phyloP scores from a whole-genome alignment of 92 coral and sea anemone genomes.

The Phymanthus crucifer region DNA sequence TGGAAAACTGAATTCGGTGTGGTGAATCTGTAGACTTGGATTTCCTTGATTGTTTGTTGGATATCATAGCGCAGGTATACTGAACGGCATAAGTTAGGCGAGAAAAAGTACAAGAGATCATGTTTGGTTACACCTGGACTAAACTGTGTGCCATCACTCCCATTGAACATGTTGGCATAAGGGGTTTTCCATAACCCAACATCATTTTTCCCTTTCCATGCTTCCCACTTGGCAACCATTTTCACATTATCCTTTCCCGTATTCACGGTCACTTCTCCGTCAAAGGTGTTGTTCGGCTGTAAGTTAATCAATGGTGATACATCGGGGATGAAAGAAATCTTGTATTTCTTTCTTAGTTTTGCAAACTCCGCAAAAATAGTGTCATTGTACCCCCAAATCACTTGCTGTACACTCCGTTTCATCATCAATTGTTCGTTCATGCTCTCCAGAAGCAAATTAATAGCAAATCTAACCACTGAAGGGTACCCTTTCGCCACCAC shows the following conservation, averaged over 20 bases:
- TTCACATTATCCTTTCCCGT: constrained; percentile 66
- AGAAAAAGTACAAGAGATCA: constrained; percentile 63
- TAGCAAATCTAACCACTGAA: constrained; percentile 10
- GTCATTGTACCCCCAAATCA: constrained; percentile 82
- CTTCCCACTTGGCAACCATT: constrained; percentile 51
- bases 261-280: constrained; percentile 59
- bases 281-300: constrained; percentile 71
- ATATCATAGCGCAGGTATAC: constrained; percentile 59
- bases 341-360: constrained; percentile 38
- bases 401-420: constrained; percentile 65
- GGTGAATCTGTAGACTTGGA: constrained; percentile 66
- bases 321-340: constrained; percentile 62
- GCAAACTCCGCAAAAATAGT: constrained; percentile 63
- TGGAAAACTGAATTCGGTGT: constrained; percentile 64
- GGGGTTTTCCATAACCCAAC: constrained; percentile 68
- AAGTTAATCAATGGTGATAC: constrained; percentile 55
- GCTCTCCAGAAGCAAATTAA: background rate
- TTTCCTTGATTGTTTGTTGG: constrained; percentile 32
- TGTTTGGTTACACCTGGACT: constrained; percentile 50
- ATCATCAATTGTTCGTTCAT: constrained; percentile 48
- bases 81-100: constrained; percentile 75
- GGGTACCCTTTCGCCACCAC: constrained; percentile 63
- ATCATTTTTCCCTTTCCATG: constrained; percentile 63
- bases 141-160: constrained; percentile 92
- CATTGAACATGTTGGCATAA: constrained; percentile 90